These are phyloP conservation scores for Dicycla oo DNA, from an alignment of 2,888 invertebrate species.

Conservation along the genomic window DNA sequence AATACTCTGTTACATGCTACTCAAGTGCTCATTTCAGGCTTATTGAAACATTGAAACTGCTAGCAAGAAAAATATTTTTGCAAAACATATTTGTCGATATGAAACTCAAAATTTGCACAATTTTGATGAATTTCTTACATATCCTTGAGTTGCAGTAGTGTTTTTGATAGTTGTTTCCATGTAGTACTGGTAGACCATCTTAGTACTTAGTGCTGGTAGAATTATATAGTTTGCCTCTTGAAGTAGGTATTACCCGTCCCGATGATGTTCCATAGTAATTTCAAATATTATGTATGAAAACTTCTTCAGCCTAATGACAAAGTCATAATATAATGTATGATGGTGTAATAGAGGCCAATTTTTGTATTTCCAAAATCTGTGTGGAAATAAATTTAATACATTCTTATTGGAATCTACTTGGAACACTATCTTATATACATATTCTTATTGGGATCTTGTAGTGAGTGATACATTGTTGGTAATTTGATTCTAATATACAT, in stretches of 20 bases:
- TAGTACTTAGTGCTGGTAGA: not conserved
- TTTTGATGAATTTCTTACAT: not conserved
- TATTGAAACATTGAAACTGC: not conserved
- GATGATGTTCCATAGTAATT: not conserved
- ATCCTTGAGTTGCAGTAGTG: constrained; percentile 3
- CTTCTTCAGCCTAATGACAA: constrained; percentile 51
- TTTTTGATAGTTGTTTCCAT: not conserved
- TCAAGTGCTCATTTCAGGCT: not conserved
- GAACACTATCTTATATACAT: not conserved
- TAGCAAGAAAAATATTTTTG: not conserved
- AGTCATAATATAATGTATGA: constrained; percentile 62
- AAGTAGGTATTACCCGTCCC: not conserved
- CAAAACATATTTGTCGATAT: not conserved
- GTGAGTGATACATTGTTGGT: constrained; percentile 32
- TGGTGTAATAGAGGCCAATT: constrained; percentile 66
- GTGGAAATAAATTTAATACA: constrained; percentile 38
- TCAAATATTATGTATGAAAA: constrained; percentile 9
- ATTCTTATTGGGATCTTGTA: constrained; percentile 73
- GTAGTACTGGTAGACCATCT: not conserved
- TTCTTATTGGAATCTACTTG: constrained; percentile 53
- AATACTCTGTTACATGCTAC: constrained; percentile 3
- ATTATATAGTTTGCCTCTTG: not conserved
- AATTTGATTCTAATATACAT: not conserved
- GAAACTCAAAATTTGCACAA: not conserved
- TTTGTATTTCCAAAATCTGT: constrained; percentile 64